phyloP scores from a whole-genome alignment of 2,888 invertebrate species.

The Conchocele bisecta region DNA sequence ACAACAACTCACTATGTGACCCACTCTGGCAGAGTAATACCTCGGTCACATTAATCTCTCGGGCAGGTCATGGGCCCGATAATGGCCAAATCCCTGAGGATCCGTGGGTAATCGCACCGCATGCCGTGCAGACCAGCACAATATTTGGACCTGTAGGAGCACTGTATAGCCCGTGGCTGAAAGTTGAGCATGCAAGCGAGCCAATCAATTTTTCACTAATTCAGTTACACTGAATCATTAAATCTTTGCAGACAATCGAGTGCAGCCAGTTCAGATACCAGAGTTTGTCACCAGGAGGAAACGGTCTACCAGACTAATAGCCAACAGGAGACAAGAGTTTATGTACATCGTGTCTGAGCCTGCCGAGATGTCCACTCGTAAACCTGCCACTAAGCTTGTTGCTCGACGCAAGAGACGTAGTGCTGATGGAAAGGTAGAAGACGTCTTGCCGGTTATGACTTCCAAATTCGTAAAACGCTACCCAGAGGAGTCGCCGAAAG shows the following conservation, averaged over 20 bases:
- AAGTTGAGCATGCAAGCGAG: no score
- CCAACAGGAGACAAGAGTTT: constrained; percentile 34
- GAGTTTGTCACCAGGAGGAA: constrained; percentile 66
- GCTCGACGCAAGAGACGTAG: constrained; percentile 40
- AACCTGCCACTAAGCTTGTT: constrained; percentile 36
- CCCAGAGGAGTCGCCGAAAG: constrained; percentile 47
- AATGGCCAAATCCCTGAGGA: no score
- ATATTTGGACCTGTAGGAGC: no score
- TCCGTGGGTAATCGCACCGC: no score
- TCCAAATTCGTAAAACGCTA: constrained; percentile 57
- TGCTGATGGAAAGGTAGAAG: constrained; percentile 28
- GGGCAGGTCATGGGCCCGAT: no score
- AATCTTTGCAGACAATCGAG: constrained; percentile 72
- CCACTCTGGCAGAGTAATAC: no score
- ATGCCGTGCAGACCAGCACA: no score
- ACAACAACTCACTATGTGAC: no score
- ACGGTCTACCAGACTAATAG: constrained; percentile 45
- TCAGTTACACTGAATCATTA: no score
- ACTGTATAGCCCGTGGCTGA: no score
- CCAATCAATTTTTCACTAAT: no score
- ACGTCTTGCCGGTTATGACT: constrained; percentile 20
- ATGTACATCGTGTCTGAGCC: constrained; percentile 19
- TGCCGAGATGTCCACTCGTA: constrained; percentile 14
- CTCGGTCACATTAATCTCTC: no score
- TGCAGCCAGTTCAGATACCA: constrained; percentile 72